These are phyloP conservation scores for Petrolisthes cinctipes DNA, from an alignment of 2,888 invertebrate species.

Conservation along the genomic window DNA sequence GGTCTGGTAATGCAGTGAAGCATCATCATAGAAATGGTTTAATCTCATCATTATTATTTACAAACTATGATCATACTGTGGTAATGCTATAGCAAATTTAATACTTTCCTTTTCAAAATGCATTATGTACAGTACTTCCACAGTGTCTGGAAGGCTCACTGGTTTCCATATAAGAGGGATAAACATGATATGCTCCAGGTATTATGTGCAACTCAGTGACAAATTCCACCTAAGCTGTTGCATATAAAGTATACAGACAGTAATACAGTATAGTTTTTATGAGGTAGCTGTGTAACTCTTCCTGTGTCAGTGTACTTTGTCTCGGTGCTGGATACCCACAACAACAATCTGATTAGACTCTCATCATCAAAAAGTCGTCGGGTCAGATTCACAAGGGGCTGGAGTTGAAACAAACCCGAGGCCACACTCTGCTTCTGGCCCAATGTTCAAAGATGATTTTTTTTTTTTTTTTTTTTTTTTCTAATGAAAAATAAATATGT, in stretches of 20 bases:
- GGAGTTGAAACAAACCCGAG: not conserved
- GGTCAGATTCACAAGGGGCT: not conserved
- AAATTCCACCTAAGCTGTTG: not conserved
- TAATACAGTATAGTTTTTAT: not conserved
- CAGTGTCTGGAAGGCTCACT: slow-evolving; percentile 9
- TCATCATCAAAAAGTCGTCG: slow-evolving; percentile 32
- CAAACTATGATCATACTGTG: not conserved
- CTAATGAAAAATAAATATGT: slow-evolving; percentile 23
- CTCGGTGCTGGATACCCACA: slow-evolving; percentile 48
- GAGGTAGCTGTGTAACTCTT: slow-evolving; percentile 18
- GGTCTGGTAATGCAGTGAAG: not conserved
- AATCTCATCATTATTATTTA: not conserved
- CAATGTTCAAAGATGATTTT: slow-evolving; percentile 25
- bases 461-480: slow-evolving; percentile 35
- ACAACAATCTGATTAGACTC: slow-evolving; percentile 15
- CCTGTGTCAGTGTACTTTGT: slow-evolving; percentile 47
- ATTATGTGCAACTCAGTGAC: slow-evolving; percentile 1
- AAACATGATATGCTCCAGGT: slow-evolving; percentile 37
- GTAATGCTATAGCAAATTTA: not conserved
- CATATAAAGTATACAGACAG: not conserved
- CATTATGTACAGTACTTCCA: slow-evolving; percentile 6
- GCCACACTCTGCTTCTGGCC: slow-evolving; percentile 32
- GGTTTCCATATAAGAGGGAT: slow-evolving; percentile 28
- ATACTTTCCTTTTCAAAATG: not conserved
- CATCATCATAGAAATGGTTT: no score